phyloP scores from a whole-genome alignment of 2,797 vertebrate genomes.

The Melanotaenia boesemani region DNA sequence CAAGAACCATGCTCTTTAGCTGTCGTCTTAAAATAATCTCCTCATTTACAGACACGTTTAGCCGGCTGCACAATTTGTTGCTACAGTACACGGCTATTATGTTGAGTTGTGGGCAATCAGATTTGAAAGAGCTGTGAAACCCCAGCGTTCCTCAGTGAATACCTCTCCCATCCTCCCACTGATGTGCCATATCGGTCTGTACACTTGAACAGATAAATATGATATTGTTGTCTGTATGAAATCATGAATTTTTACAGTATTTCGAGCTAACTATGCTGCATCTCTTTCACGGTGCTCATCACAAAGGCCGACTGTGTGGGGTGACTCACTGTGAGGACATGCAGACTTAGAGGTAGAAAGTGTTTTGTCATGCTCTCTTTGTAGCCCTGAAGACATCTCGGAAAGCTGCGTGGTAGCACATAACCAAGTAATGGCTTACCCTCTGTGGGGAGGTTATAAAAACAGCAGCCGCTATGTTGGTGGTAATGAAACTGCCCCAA shows the following conservation, averaged over 20 bases:
- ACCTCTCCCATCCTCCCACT: conserved; percentile 20
- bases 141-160: conserved; percentile 14
- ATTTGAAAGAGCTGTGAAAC: conserved; percentile 19
- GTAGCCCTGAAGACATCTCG: conserved; percentile 38
- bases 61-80: conserved; percentile 22
- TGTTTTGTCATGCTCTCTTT: conserved; percentile 48
- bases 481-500: conserved; percentile 66
- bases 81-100: conserved; percentile 32
- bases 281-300: conserved; percentile 4
- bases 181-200: conserved; percentile 13
- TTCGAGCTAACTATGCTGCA: conserved; percentile 3
- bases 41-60: conserved; percentile 44
- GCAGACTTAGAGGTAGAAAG: conserved; percentile 27
- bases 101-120: conserved; percentile 23
- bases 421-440: conserved; percentile 65
- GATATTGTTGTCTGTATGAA: conserved; percentile 26
- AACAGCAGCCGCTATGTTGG: conserved; percentile 48
- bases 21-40: conserved; percentile 77
- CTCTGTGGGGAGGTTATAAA: conserved; percentile 56
- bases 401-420: conserved; percentile 42
- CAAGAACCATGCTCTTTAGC: conserved; percentile 70
- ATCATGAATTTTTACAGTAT: conserved; percentile 11
- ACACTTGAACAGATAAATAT: background rate
- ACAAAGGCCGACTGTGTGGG: conserved; percentile 52
- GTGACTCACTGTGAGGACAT: conserved; percentile 17